Percentiles rank a stretch among this genome's conserved stretches.
phyloP scores from a whole-genome alignment of 1,140 invertebrate genomes.

The Drosophila navojoa region DNA sequence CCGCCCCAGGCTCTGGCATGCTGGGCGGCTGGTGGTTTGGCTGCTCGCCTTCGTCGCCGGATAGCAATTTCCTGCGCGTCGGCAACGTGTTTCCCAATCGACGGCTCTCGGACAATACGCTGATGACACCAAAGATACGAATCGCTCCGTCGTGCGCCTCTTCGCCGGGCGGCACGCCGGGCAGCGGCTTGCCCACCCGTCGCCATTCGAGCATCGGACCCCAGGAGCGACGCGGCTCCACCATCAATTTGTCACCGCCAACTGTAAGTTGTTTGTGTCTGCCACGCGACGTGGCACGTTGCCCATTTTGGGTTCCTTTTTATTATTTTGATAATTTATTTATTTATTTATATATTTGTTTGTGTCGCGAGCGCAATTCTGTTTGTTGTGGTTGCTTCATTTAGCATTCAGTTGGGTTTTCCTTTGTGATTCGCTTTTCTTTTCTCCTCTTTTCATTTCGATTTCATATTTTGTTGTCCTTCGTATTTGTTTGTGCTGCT shows the following conservation, averaged over 20 bases:
- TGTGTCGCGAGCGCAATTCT: conserved; percentile 48
- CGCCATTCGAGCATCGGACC: conserved; percentile 95
- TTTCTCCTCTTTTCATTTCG: neutral
- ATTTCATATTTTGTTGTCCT: conserved; percentile 5
- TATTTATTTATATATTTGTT: conserved; percentile 31
- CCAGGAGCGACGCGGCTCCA: conserved; percentile 92
- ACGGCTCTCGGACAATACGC: conserved; percentile 94
- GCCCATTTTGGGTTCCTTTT: conserved; percentile 11
- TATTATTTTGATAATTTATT: conserved; percentile 14
- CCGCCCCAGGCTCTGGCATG: conserved; percentile 85
- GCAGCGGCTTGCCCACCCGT: conserved; percentile 91
- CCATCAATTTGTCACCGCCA: conserved; percentile 93
- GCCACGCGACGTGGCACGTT: conserved; percentile 30
- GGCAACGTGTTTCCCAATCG: conserved; percentile 91
- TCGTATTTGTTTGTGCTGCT: conserved; percentile 13
- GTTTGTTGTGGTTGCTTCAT: conserved; percentile 63
- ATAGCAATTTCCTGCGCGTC: conserved; percentile 94
- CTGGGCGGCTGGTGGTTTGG: conserved; percentile 90
- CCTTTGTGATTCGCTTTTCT: neutral
- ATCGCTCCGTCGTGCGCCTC: conserved; percentile 93
- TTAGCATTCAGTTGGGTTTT: conserved; percentile 23
- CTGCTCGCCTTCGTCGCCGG: conserved; percentile 90
- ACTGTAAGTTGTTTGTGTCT: conserved; percentile 87
- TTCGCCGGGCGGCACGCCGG: conserved; percentile 92
- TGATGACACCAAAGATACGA: conserved; percentile 94